Conservation (phyloP, 2,797 vertebrate species). For the Hoplostethus mediterraneus region DNA sequence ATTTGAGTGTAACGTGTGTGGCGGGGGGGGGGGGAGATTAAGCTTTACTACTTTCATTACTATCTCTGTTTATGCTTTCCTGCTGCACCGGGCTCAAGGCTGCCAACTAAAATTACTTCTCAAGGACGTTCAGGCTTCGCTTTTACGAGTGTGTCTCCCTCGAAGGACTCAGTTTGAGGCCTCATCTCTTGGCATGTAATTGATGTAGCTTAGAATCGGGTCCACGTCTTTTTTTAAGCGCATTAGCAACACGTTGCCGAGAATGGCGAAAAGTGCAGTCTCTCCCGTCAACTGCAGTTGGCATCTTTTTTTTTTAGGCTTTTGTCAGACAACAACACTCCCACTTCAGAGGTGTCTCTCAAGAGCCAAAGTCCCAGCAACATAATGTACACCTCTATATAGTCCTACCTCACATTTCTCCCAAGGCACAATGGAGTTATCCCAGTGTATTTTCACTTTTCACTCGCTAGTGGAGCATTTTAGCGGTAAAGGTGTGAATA, state of each 20-base stretch:
- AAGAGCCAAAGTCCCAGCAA: neutral
- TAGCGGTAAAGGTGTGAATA: no score
- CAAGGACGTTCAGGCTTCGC: constrained; percentile 42
- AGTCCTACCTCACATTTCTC: neutral
- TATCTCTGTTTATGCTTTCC: constrained; percentile 26
- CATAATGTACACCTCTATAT: neutral
- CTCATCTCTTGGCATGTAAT: constrained; percentile 30
- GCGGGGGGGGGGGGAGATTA: no score
- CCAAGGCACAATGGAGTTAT: neutral
- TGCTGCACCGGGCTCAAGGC: constrained; percentile 31
- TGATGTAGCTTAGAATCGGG: constrained; percentile 25
- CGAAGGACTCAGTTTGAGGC: constrained; percentile 25
- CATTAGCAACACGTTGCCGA: neutral
- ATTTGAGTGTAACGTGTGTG: neutral
- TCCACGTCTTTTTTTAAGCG: constrained; percentile 11
- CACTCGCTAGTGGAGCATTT: no score
- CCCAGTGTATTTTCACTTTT: neutral
- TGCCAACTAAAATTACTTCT: constrained; percentile 53
- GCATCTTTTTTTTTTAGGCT: neutral
- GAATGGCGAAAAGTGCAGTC: no score
- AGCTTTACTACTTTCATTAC: constrained; percentile 26
- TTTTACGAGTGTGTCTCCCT: constrained; percentile 23
- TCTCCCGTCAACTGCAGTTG: no score
- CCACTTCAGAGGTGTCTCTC: neutral
- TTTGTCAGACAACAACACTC: constrained; percentile 4